phyloP scores from a whole-genome alignment of 2,113 vertebrate genomes.

The Arothron firmamentum region DNA sequence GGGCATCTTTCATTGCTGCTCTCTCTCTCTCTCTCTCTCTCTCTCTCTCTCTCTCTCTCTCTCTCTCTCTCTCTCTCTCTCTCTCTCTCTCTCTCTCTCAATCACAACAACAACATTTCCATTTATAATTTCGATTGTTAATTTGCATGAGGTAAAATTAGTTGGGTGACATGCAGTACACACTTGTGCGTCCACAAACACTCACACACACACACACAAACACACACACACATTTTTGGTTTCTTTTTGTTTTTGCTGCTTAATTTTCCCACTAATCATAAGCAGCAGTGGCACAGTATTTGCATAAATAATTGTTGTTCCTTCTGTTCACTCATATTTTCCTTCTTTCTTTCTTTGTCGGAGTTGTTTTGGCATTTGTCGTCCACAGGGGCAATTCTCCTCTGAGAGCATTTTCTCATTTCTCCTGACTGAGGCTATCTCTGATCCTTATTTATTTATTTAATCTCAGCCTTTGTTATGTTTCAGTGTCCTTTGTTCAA shows the following conservation, averaged over 20 bases:
- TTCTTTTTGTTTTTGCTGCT: conserved; percentile 71
- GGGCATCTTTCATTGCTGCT: conserved; percentile 46
- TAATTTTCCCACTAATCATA: conserved; percentile 92
- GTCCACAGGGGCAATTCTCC: conserved; percentile 71
- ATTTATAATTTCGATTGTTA: conserved; percentile 97
- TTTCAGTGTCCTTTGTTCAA: conserved; percentile 73
- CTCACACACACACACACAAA: conserved; percentile 64
- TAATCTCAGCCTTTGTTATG: conserved; percentile 66
- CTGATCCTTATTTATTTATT: conserved; percentile 58
- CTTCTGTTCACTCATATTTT: conserved; percentile 87
- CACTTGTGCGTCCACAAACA: conserved; percentile 52
- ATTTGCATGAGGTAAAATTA: conserved; percentile 98
- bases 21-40: conserved; percentile 7
- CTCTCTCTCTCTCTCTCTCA: conserved; percentile 50
- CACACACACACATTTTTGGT: conserved; percentile 44
- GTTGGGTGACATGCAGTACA: conserved; percentile 93
- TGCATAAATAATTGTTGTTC: conserved; percentile 99
- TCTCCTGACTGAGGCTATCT: conserved; percentile 63
- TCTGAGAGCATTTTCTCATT: conserved; percentile 68
- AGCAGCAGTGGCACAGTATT: conserved; percentile 99
- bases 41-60: not conserved
- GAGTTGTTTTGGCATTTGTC: conserved; percentile 76
- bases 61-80: conserved; percentile 1
- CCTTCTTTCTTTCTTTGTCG: conserved; percentile 73
- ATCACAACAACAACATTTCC: conserved; percentile 95